Evolutionary conservation across 2,113 vertebrate species (phyloP), one percentile per base, ranked within the genome.

Genomic region (Tor tambroides): DNA sequence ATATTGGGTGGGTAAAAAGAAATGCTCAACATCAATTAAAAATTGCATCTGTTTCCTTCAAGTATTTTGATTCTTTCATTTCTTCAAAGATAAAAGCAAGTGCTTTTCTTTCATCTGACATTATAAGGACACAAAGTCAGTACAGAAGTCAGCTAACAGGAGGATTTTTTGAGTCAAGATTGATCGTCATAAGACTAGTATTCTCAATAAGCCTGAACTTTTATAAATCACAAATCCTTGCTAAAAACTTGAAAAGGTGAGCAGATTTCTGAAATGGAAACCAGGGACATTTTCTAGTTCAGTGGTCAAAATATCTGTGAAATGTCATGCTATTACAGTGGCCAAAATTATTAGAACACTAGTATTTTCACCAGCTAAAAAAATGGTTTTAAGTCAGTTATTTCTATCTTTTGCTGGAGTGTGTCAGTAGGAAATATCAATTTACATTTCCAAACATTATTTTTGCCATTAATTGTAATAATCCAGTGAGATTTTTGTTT

Each of bases 31-130:
- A 81, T 41, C 1, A 19, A 81, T 65, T 65, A 26, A 65, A 63
- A 65, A 43, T 41, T 5, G 6, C 6, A 5, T 80, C 19, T 59
- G 28, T 43, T 76, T 49, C 12, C 11, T 76, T n/a, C 28, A 79
- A 56, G 28, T 43, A 75, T 51, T 77, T 80, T 26, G 11, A 80
- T 38, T 63, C 30, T 80, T 80, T 80, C 12, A 80, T 41, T 63
- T 63, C 6, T 63, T 59, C 6, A 30, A 30, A 28, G 41, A 77
- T 51, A 30, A 77, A 77, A 51, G 74, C n/a, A 28, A 17, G 23
- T 30, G 4, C 54, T 51, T 51, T 46, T 49, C 43, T 77, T 54
- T 77, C 14, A 54, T 77, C n/a, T 26, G 46, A 51, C n/a, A 75
- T 69, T 21, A 38, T 76, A 49, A 49, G 41, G 15, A 30, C n/a